Evolutionary conservation across 2,888 invertebrate genomes (phyloP), one percentile per base, ranked within the genome.

Genomic region (Leucophenga montana): DNA sequence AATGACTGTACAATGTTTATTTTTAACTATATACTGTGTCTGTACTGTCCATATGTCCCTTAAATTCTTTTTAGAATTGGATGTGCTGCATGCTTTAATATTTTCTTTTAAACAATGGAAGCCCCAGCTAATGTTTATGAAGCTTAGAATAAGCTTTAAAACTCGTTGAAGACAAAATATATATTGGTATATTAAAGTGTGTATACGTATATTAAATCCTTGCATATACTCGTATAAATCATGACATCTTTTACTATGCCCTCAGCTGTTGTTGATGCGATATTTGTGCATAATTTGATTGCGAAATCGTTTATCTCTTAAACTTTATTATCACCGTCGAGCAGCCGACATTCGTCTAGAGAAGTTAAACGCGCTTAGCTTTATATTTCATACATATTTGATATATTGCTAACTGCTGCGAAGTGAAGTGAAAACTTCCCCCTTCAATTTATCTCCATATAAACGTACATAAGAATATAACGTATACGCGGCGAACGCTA

Each of bases 301-400:
- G 80, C 76, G 73, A 79, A 85, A 83, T 78, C 85, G 85, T 86
- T 86, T 86, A 85, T 85, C 85, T 78, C 75, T 78, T 78, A 80
- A 83, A 79, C 82, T 82, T 85, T 82, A 80, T 84, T 85, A 83
- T 84, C 77, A 68, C 82, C 84, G 75, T 61, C 73, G 27, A 57
- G 65, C 39, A 73, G 69, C 72, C 75, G 18, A 16, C 61, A 33
- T 11, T 20, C 69, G 59, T 71, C 65, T 65, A 66, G 66, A 66
- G 68, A 66, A 14, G 46, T 16, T 20, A 53, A 44, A 33, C 54
- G 54, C 54, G 54, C 13, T 71, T 73, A 75, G 83, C 78, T 84
- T 85, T 85, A 82, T 56, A n/a, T 84, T 66, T 80, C 82, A 80
- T 82, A 83, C 83, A 82, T 82, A 82, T 82, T 82, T 82, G 81